Evolutionary conservation across 2,797 vertebrate species (phyloP), one percentile per base, ranked within the genome.

Genomic region (Phoxinus dragarum): DNA sequence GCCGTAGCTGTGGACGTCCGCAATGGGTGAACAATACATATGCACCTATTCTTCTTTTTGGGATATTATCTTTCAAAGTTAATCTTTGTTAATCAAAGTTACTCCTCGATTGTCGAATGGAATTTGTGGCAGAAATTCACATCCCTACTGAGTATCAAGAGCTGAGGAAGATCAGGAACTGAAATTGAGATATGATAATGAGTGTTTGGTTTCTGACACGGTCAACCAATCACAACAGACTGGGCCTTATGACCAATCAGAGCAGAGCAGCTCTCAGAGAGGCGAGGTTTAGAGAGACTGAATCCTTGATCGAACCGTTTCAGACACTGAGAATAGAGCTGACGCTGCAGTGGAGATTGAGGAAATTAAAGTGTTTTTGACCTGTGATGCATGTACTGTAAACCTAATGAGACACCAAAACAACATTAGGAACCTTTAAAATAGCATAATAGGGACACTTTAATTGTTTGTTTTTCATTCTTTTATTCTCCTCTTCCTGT

Each of bases 1-100:
- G 98, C 98, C 0, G 94, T 99, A 52, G 97, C 98, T 40, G 96
- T 99, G 92, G 98, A 99, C 0, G 97, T 99, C 5, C 96, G 98
- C 91, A 97, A 98, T 0, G 97, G 98, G 98, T 99, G 90, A 94
- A 23, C 56, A 44, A 2, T 12, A 1, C 44, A 52, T 34, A 56
- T 66, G 6, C 6, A 11, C 59, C 59, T 27, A 5, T 61, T 14
- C 2, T 61, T 8, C 21, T 59, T 59, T 23, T 59, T n/a, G 21
- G 3, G 21, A n/a, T 59, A n/a, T 23, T 56, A 56, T 23, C 54
- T 54, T 54, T 54, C 2, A 12, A 44, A 44, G 42, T 44, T 44
- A 44, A 44, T 44, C 11, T 44, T 44, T 12, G 11, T n/a, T n/a
- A n/a, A n/a, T n/a, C n/a, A n/a, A n/a, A 27, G 27, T 27, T 27